phyloP scores from a whole-genome alignment of 2,888 invertebrate genomes.

The Pheosia tremula region DNA sequence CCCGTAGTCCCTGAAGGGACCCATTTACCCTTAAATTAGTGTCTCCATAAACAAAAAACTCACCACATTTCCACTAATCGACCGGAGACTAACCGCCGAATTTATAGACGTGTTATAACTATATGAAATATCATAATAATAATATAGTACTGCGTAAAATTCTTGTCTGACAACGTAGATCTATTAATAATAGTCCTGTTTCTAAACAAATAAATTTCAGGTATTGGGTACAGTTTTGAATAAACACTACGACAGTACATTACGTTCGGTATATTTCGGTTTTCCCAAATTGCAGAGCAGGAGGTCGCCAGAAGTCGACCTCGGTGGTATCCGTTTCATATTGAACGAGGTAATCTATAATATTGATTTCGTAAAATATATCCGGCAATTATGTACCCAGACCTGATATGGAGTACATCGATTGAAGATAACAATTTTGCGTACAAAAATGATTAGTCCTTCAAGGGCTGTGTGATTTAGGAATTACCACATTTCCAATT shows the following conservation, averaged over 20 bases:
- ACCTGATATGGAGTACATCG: background rate
- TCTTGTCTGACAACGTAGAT: too few species aligned
- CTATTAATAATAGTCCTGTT: too few species aligned
- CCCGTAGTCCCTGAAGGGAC: background rate
- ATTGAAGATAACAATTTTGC: background rate
- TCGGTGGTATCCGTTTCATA: conserved; percentile 66
- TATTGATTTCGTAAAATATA: conserved; percentile 31
- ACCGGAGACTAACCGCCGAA: too few species aligned
- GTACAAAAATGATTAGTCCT: background rate
- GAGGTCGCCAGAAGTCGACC: conserved; percentile 55
- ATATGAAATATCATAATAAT: too few species aligned
- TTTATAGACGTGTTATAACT: too few species aligned
- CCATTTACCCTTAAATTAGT: too few species aligned
- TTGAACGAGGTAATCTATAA: conserved; percentile 59
- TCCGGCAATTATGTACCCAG: background rate
- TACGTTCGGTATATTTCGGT: background rate
- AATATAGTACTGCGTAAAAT: too few species aligned
- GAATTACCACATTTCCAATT: too few species aligned
- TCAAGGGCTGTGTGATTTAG: background rate
- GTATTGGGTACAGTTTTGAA: too few species aligned
- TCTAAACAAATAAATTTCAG: too few species aligned
- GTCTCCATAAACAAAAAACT: too few species aligned
- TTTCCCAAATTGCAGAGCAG: conserved; percentile 16
- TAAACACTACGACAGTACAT: background rate
- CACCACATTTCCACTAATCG: too few species aligned